phyloP scores from a whole-genome alignment of 2,888 invertebrate genomes.

The Leucania comma region DNA sequence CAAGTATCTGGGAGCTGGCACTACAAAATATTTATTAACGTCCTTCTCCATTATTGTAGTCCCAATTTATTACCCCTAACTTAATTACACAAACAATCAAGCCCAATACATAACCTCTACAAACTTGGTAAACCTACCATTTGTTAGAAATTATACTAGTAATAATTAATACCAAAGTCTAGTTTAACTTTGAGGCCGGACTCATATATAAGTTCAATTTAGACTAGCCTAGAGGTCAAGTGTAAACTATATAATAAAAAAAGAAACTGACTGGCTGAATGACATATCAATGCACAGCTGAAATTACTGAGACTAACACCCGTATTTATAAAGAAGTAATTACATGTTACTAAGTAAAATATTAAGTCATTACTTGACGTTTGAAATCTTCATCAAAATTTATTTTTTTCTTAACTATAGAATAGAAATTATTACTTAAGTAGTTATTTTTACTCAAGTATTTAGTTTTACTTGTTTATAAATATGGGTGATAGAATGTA shows the following conservation, averaged over 20 bases:
- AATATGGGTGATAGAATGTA: no score
- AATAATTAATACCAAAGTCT: conserved; percentile 52
- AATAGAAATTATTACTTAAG: no score
- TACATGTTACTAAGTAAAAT: no score
- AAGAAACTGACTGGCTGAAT: background rate
- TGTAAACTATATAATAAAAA: conserved; percentile 7
- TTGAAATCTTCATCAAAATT: no score
- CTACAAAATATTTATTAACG: conserved; percentile 4
- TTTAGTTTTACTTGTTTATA: no score
- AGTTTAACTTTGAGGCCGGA: conserved; percentile 42
- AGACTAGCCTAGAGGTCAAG: conserved; percentile 44
- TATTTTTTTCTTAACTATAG: no score
- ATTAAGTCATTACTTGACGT: no score
- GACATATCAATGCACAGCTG: no score
- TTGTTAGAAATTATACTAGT: conserved; percentile 37
- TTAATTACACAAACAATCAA: conserved; percentile 33
- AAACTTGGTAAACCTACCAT: conserved; percentile 40
- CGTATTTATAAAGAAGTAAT: no score
- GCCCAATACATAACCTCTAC: conserved; percentile 24
- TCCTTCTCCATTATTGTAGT: conserved; percentile 15
- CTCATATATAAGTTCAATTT: conserved; percentile 48
- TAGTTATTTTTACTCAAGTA: no score
- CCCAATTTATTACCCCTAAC: conserved; percentile 28
- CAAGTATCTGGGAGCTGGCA: background rate
- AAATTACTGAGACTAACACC: no score